Base-by-base conservation (phyloP, 2,888 invertebrate species). In the Mystacides longicornis region DNA sequence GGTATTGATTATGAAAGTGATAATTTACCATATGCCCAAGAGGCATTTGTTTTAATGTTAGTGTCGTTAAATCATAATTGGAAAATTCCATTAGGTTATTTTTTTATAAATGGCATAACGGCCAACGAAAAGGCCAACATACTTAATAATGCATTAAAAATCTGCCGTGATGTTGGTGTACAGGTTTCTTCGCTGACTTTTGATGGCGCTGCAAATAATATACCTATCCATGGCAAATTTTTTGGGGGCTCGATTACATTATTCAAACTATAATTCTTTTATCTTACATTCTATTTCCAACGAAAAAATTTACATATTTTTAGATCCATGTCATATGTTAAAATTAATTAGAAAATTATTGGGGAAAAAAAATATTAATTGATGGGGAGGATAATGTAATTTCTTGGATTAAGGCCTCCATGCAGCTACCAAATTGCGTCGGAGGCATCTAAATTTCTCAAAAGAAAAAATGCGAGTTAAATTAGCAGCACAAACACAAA, bases 141-240 rank as follows among this genome's bases (percentile, higher is more conserved):
- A 16, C 3, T 37, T 4, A 37, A 37, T n/a, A 16, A 16, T n/a
- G 21, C 45, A 3, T 19, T 45, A 14, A 20, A 45, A 19, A 20
- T 19, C 3, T 45, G 21, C 19, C 3, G 5, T 16, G 14, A 45
- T 21, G 11, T 45, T 45, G 45, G 45, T 3, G 20, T 45, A 3
- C 21, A 21, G 5, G 21, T 45, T 3, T 11, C 3, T 20, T 45
- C 20, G 45, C 14, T 45, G 14, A 45, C 45, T 19, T 45, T 45
- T 19, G 20, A 45, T 45, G 45, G 45, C 20, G 45, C 45, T 3
- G 45, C 45, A 7, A 3, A 5, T 21, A 45, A 45, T 45, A 45
- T 45, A 45, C n/a, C n/a, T n/a, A n/a, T 7, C 18, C 3, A 45
- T 45, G 45, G 45, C 45, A 19, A 45, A 45, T 45, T 45, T 19